phyloP scores from a whole-genome alignment of 2,113 vertebrate genomes.

The Semnornis frantzii region DNA sequence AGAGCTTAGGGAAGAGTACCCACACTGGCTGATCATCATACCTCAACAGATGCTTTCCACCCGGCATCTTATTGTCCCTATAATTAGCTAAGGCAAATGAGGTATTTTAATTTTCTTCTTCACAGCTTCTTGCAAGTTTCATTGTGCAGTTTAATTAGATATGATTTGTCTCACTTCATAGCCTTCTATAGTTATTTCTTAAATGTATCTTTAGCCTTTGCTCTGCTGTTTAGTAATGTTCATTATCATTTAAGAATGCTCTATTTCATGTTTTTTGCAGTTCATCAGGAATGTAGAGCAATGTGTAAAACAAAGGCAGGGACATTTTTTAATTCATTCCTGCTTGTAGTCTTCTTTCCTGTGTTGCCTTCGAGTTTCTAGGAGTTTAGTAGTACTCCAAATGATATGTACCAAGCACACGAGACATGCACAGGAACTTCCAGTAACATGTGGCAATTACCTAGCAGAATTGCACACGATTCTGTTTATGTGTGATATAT shows the following conservation, averaged over 20 bases:
- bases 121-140: not conserved
- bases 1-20: not conserved
- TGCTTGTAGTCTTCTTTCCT: not conserved
- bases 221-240: not conserved
- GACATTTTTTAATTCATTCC: not conserved
- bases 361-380: not conserved
- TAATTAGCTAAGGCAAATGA: not conserved
- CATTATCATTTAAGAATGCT: not conserved
- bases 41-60: not conserved
- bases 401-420: not conserved
- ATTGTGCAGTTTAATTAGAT: not conserved
- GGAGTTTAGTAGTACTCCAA: not conserved
- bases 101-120: not conserved
- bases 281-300: not conserved
- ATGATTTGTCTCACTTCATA: not conserved
- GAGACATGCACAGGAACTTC: not conserved
- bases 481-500: not conserved
- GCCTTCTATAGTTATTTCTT: not conserved
- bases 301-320: not conserved
- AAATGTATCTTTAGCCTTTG: not conserved
- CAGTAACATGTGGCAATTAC: no score
- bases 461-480: no score
- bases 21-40: not conserved
- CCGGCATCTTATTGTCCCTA: not conserved
- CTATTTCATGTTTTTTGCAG: not conserved